These are phyloP conservation scores for Ciconia boyciana DNA, from an alignment of 2,113 vertebrate genomes.

Conservation along the genomic window DNA sequence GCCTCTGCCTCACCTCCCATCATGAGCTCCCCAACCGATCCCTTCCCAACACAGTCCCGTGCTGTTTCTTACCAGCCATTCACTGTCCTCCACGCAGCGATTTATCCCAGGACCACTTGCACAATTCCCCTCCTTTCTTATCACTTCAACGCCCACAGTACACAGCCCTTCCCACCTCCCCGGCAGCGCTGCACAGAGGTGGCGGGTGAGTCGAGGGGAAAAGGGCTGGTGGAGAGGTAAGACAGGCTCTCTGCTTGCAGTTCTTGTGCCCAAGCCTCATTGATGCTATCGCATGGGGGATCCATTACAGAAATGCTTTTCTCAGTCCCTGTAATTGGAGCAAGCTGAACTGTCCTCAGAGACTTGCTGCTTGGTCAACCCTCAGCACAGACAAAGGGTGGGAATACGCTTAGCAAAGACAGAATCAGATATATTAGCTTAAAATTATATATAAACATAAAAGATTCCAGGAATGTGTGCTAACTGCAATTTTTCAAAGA, in stretches of 20 bases:
- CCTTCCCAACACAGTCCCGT: background rate
- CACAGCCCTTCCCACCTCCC: background rate
- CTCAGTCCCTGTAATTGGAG: background rate
- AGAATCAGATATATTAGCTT: background rate
- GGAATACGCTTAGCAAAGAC: background rate
- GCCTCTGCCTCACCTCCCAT: background rate
- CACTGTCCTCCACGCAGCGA: rapidly evolving
- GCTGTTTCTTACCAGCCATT: background rate
- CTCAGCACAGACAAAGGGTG: background rate
- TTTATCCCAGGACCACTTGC: background rate
- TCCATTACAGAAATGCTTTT: background rate
- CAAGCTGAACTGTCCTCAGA: background rate
- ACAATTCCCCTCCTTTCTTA: background rate
- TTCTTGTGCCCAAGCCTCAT: background rate
- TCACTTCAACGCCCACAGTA: background rate
- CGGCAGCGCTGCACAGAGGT: rapidly evolving
- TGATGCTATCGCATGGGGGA: background rate
- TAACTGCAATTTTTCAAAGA: background rate
- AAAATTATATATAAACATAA: background rate
- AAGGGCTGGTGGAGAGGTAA: background rate
- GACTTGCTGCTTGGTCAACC: background rate
- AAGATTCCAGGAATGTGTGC: background rate
- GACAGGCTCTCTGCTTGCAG: background rate
- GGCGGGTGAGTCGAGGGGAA: background rate
- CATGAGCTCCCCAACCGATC: rapidly evolving